Conservation (phyloP, 2,113 vertebrate species). For the rat (Rattus norvegicus) region DNA sequence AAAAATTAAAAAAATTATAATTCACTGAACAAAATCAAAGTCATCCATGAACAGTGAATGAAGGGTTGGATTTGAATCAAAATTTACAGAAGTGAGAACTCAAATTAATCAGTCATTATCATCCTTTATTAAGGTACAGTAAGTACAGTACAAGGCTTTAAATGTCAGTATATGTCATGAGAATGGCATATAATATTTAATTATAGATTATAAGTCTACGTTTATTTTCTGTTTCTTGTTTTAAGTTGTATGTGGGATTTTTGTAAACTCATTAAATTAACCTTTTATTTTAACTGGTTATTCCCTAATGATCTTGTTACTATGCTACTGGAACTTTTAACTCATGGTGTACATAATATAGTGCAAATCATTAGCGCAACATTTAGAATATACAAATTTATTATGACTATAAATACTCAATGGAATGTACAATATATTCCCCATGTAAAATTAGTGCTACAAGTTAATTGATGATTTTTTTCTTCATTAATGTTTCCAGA, state of each 20-base stretch:
- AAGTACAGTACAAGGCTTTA: too few species aligned
- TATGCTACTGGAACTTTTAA: neutral
- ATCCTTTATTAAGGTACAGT: neutral
- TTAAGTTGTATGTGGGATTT: neutral
- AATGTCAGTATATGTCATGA: accelerated
- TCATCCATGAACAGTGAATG: neutral
- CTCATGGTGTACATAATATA: neutral
- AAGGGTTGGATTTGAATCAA: neutral
- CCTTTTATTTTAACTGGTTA: neutral
- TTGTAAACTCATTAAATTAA: neutral
- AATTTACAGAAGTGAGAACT: neutral
- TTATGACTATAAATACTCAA: neutral
- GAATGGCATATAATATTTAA: neutral
- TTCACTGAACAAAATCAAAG: neutral
- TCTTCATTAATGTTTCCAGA: neutral
- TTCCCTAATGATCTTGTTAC: neutral
- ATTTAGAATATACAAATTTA: neutral
- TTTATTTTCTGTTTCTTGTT: neutral
- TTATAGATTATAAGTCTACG: neutral
- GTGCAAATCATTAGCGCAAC: neutral
- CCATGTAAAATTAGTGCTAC: neutral
- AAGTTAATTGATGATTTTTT: neutral
- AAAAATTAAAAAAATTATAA: neutral
- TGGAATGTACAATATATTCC: neutral
- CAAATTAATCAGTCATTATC: neutral